phyloP scores from a whole-genome alignment of 2,888 invertebrate species.

The Belgica antarctica region DNA sequence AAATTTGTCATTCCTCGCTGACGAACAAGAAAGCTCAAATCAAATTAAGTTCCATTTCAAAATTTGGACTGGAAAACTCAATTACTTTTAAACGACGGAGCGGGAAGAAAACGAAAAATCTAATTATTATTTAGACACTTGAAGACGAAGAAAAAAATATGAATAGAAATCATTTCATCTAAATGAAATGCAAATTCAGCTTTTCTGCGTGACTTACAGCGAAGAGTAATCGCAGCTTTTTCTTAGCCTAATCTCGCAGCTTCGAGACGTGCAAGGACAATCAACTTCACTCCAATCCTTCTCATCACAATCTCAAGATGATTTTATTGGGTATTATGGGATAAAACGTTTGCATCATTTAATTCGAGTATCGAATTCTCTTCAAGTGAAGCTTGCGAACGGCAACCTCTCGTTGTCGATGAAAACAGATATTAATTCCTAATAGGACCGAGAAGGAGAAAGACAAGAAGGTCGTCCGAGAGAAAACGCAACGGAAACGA shows the following conservation, averaged over 20 bases:
- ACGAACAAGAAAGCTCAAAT: background rate
- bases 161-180: too few species aligned
- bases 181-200: slow-evolving; percentile 14
- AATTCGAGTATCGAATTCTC: background rate
- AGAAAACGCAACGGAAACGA: background rate
- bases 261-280: background rate
- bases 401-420: background rate
- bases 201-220: background rate
- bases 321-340: background rate
- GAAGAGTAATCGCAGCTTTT: background rate
- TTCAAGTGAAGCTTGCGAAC: background rate
- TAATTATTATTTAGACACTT: background rate
- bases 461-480: background rate
- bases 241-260: background rate
- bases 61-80: background rate
- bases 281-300: too few species aligned
- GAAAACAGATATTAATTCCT: background rate
- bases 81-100: background rate
- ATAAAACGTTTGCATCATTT: background rate
- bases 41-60: background rate
- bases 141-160: background rate
- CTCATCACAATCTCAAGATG: background rate
- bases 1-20: too few species aligned
- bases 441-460: background rate
- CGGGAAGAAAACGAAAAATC: background rate